Percentiles rank a stretch among this genome's conserved stretches.
These are phyloP conservation scores for Delphinapterus leucas DNA, from an alignment of 2,113 vertebrate genomes.

Conservation along the genomic window DNA sequence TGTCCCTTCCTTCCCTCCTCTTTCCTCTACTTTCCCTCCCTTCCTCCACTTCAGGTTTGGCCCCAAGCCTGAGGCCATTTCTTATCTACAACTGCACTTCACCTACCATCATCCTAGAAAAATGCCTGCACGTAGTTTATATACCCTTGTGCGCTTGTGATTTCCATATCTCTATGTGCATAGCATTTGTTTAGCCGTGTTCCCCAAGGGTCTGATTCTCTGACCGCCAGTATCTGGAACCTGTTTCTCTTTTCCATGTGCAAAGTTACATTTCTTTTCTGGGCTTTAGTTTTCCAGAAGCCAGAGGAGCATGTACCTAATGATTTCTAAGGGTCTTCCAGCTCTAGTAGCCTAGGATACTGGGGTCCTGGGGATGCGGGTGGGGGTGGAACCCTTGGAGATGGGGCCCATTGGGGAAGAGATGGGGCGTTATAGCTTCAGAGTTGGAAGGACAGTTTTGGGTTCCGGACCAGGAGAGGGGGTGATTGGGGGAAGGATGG, in stretches of 20 bases:
- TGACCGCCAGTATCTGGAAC: neutral
- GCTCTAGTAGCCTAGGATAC: neutral
- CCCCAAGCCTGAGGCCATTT: neutral
- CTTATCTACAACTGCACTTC: neutral
- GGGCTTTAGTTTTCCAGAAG: neutral
- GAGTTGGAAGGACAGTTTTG: neutral
- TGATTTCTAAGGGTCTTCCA: neutral
- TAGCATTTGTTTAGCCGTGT: neutral
- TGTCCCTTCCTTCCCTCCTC: neutral
- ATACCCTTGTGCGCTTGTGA: neutral
- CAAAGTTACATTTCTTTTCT: neutral
- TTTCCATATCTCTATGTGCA: conserved; percentile 23
- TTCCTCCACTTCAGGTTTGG: neutral
- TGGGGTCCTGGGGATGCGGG: neutral
- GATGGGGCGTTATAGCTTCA: neutral
- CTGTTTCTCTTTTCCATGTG: neutral
- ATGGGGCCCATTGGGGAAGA: neutral
- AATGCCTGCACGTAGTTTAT: neutral
- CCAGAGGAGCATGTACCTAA: neutral
- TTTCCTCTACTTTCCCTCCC: neutral
- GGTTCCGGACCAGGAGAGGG: neutral
- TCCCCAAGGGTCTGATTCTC: neutral
- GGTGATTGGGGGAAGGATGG: neutral
- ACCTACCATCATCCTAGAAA: neutral
- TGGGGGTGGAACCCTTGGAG: neutral